Evolutionary conservation across 2,797 vertebrate species (phyloP).

Genomic region (Chrosomus eos): DNA sequence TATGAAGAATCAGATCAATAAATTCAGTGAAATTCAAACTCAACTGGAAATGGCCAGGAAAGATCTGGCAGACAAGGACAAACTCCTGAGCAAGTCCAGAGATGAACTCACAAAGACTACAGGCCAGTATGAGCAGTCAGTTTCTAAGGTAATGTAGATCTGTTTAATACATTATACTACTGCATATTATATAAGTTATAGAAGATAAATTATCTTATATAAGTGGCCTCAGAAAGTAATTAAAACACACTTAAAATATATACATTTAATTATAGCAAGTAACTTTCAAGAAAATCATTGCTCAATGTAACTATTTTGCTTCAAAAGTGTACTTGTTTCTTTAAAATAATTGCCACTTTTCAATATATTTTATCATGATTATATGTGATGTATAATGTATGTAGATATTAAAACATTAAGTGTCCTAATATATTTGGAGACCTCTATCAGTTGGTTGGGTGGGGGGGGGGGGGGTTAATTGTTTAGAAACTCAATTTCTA

Average conservation of each 20-base stretch:
- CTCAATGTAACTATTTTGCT: not conserved
- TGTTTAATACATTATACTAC: not conserved
- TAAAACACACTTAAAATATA: not conserved
- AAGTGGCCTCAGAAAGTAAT: not conserved
- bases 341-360: not conserved
- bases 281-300: not conserved
- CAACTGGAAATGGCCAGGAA: constrained; percentile 80
- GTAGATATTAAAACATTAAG: not conserved
- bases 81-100: constrained; percentile 78
- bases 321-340: not conserved
- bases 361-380: not conserved
- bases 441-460: too few relatives aligned
- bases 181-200: not conserved
- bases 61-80: constrained; percentile 85
- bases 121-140: constrained; percentile 78
- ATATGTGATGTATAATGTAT: not conserved
- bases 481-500: too few relatives aligned
- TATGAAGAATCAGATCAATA: constrained; percentile 76
- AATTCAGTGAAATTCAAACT: constrained; percentile 81
- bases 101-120: constrained; percentile 82
- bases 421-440: not conserved
- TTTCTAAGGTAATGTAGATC: constrained; percentile 77
- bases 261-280: too few relatives aligned
- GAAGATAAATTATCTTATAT: not conserved
- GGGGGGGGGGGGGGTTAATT: too few relatives aligned